Percentiles rank a stretch among this genome's conserved stretches.
Conservation (phyloP, 2,113 vertebrate genomes). For the Melospiza melodia region DNA sequence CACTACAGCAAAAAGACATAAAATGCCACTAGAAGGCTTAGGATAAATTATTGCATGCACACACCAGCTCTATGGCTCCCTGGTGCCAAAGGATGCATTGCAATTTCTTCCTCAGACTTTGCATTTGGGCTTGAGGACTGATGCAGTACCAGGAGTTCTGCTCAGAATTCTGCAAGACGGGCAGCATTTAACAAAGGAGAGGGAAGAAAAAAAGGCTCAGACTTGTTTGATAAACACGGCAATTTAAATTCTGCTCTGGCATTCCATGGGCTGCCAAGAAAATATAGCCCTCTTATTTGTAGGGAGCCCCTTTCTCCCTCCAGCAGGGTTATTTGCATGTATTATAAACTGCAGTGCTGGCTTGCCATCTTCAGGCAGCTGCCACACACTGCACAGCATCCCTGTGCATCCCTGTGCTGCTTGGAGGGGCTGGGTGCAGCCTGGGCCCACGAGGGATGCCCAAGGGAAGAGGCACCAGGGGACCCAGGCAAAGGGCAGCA, state of each 20-base stretch:
- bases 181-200: background rate
- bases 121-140: constrained; percentile 32
- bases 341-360: constrained; percentile 58
- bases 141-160: background rate
- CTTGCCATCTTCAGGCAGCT: constrained; percentile 73
- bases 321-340: constrained; percentile 13
- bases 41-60: constrained; percentile 72
- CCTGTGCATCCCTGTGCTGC: background rate
- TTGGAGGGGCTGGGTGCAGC: background rate
- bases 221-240: background rate
- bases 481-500: background rate
- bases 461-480: background rate
- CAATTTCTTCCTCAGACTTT: constrained; percentile 62
- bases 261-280: constrained; percentile 14
- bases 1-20: constrained; percentile 73
- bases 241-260: constrained; percentile 53
- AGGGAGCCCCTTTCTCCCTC: constrained; percentile 37
- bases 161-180: background rate
- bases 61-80: constrained; percentile 65
- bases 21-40: constrained; percentile 72
- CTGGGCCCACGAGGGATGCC: background rate
- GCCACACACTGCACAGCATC: constrained; percentile 48
- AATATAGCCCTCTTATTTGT: constrained; percentile 17
- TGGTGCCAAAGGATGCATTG: constrained; percentile 63
- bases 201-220: background rate